Evolutionary conservation across 2,797 vertebrate genomes (phyloP), one percentile per base, ranked within the genome.

Genomic region (Sorex maritimensis): DNA sequence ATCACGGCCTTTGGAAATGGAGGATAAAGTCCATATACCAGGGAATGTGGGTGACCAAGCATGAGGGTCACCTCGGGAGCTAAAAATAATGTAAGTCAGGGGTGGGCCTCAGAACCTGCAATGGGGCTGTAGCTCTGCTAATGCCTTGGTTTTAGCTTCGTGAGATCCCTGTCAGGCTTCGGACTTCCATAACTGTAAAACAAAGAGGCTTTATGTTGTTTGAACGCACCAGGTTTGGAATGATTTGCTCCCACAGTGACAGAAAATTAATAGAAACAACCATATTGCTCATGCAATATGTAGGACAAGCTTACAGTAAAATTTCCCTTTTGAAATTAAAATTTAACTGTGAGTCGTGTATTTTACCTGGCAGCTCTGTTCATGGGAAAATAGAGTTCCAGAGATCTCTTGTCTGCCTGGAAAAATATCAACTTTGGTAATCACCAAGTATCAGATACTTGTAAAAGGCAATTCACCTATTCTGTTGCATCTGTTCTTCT

Each of bases 241-340:
- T 75, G 9, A 15, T 34, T 90, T 91, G 86, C 24, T 55, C 71
- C 30, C 0, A 71, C 28, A 17, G 17, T 30, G 38, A n/a, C 15
- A 75, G 69, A 63, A 58, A 87, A 34, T 14, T 34, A 81, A 67
- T 17, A 65, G 9, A 82, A 72, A 68, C 28, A 84, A 75, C 68
- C 46, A 11, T 58, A 79, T 91, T 55, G 14, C 34, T 19, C 52
- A 23, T 38, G 13, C 0, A 19, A 30, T 92, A 69, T 83, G 77
- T 88, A 44, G 49, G 68, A 82, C 26, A 73, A 58, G 46, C 30
- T 77, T 69, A 41, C 28, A 49, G 44, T 84, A 78, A 92, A 81
- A 79, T 61, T 79, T 87, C 67, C 78, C 23, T 78, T 86, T 78
- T 63, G 38, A 92, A 79, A 46, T 91, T 58, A 61, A 91, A 94